A percentile compares a stretch with the other conserved stretches of the same genome.
phyloP scores from a whole-genome alignment of 1,140 invertebrate genomes.

The Brachionus koreanus region DNA sequence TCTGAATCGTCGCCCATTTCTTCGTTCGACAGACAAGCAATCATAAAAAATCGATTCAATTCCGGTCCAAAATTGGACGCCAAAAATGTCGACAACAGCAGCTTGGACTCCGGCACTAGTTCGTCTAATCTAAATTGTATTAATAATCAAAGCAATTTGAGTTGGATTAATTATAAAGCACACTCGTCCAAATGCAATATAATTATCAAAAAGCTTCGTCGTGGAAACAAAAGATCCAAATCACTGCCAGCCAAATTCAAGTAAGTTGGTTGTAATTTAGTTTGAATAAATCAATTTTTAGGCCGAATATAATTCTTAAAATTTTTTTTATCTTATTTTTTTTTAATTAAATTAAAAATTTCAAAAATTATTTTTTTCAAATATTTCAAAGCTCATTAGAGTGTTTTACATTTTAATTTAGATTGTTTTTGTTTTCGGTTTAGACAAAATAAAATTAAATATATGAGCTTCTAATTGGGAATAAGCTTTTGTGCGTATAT shows the following conservation, averaged over 20 bases:
- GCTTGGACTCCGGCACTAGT: neutral
- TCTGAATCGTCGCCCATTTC: neutral
- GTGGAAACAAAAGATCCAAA: conserved; percentile 28
- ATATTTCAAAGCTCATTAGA: too few species aligned
- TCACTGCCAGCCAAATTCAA: conserved; percentile 32
- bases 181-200: conserved; percentile 31
- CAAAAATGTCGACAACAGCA: neutral
- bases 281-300: too few species aligned
- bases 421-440: too few species aligned
- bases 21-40: neutral
- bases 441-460: too few species aligned
- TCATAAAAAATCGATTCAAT: neutral
- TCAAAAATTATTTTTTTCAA: too few species aligned
- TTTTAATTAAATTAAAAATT: too few species aligned
- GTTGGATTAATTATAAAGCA: conserved; percentile 7
- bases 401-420: too few species aligned
- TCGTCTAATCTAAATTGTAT: neutral
- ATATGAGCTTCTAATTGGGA: too few species aligned
- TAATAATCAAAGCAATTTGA: neutral
- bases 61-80: neutral
- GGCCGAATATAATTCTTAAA: too few species aligned
- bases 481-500: too few species aligned
- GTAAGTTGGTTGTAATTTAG: too few species aligned
- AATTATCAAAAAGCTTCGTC: neutral
- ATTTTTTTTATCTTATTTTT: too few species aligned